These are phyloP conservation scores for Gobio occitaniae DNA, from an alignment of 2,797 vertebrate species.

Conservation along the genomic window DNA sequence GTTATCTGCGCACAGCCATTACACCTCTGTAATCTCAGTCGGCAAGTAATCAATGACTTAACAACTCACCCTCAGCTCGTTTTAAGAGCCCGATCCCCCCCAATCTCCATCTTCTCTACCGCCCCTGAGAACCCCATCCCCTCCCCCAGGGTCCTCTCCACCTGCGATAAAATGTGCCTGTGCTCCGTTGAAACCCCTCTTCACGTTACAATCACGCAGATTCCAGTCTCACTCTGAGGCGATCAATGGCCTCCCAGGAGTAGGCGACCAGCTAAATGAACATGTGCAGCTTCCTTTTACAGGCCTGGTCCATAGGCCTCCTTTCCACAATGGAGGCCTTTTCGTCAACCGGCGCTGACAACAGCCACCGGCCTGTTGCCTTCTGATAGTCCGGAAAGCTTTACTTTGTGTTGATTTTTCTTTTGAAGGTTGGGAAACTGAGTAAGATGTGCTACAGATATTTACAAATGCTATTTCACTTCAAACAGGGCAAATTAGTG, in stretches of 20 bases:
- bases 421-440: background rate
- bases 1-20: slow-evolving; percentile 62
- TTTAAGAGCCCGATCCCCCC: slow-evolving; percentile 53
- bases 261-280: slow-evolving; percentile 58
- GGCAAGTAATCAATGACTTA: slow-evolving; percentile 66
- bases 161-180: slow-evolving; percentile 53
- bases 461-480: background rate
- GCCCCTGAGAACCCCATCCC: slow-evolving; percentile 46
- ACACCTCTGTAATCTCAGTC: slow-evolving; percentile 59
- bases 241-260: slow-evolving; percentile 63
- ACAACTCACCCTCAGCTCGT: slow-evolving; percentile 55
- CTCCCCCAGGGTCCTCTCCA: slow-evolving; percentile 49
- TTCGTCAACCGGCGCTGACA: slow-evolving; percentile 8
- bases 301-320: slow-evolving; percentile 59
- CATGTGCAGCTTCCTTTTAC: slow-evolving; percentile 59
- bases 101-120: slow-evolving; percentile 54
- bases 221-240: slow-evolving; percentile 58
- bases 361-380: background rate
- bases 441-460: background rate
- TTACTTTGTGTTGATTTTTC: background rate
- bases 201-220: slow-evolving; percentile 55
- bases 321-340: slow-evolving; percentile 35
- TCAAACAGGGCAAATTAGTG: no score
- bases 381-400: background rate
- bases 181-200: slow-evolving; percentile 34